phyloP scores from a whole-genome alignment of 2,888 invertebrate species.

The Leptogaster cylindrica region DNA sequence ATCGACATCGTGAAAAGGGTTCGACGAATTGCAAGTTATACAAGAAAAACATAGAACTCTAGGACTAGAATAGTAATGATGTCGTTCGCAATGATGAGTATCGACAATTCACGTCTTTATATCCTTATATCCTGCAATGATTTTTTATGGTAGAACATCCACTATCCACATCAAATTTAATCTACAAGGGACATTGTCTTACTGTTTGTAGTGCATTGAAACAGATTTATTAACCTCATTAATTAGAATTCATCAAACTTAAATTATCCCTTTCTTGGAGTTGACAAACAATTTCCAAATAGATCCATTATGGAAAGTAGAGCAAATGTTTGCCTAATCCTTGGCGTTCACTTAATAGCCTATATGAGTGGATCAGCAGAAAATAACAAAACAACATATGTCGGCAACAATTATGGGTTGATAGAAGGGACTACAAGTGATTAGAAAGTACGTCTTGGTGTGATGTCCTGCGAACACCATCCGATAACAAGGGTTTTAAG shows the following conservation, averaged over 20 bases:
- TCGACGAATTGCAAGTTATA: not conserved
- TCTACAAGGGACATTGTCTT: not conserved
- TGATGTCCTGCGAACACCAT: too few relatives aligned
- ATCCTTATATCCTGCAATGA: too few relatives aligned
- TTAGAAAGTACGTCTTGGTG: too few relatives aligned
- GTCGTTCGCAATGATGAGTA: slow-evolving; percentile 40
- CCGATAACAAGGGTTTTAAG: too few relatives aligned
- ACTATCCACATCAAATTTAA: too few relatives aligned
- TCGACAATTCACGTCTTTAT: too few relatives aligned
- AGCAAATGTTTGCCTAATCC: slow-evolving; percentile 13
- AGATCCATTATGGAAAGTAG: slow-evolving; percentile 17
- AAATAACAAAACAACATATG: too few relatives aligned
- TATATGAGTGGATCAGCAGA: too few relatives aligned
- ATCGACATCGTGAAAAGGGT: slow-evolving; percentile 15
- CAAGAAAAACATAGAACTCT: slow-evolving; percentile 37
- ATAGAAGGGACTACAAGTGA: too few relatives aligned
- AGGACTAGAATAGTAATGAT: slow-evolving; percentile 41
- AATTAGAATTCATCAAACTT: slow-evolving; percentile 1
- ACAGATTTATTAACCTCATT: not conserved
- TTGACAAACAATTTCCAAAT: slow-evolving; percentile 26
- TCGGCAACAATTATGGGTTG: too few relatives aligned
- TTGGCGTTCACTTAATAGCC: slow-evolving; percentile 16
- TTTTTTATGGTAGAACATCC: too few relatives aligned
- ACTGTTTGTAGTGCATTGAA: not conserved
- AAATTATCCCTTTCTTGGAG: not conserved